Evolutionary conservation across 2,888 invertebrate genomes (phyloP), one percentile per base, ranked within the genome.

Genomic region (Amaurobius ferox): DNA sequence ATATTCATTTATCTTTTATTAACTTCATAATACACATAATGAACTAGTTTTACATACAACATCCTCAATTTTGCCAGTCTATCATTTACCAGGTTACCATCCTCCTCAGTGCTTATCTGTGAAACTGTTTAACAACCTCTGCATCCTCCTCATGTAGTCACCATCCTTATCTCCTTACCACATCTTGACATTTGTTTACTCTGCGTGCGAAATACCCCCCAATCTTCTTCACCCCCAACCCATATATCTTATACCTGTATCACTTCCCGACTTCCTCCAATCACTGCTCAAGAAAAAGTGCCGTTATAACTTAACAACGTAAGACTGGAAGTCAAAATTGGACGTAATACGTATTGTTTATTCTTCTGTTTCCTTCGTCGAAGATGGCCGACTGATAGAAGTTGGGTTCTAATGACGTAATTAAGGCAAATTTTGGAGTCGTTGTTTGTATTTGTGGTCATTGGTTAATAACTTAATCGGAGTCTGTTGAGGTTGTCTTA

Each of bases 151-250:
- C 16, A 23, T 23, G 5, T 5, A 23, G 23, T 23, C 19, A 55
- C 55, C 23, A 55, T n/a, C 23, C 23, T 62, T 83, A 76, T 76
- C 76, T 28, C 6, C 26, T 0, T 19, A 71, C 76, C 76, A 28
- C 64, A 83, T 83, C 81, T 83, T 29, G 26, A 83, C 81, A 83
- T 76, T 83, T 83, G 81, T 83, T 83, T 83, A 83, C 81, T 76
- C 76, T 66, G 29, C 70, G n/a, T 55, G 39, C 48, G 28, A 71
- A 79, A 61, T n/a, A 0, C 11, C 13, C 29, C 19, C 30, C 48
- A 30, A 29, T 1, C 66, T 23, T 7, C 23, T 16, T 35, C 55
- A 1, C 44, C 16, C 44, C 9, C 16, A 11, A 16, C 5, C 6
- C 5, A 16, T 23, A 55, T 55, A 23, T 23, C 16, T 23, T 23